Percentiles rank a stretch among this genome's conserved stretches.
These are phyloP conservation scores for Luidia sarsii DNA, from an alignment of 53 echinoderm and acorn worm genomes.

Conservation along the genomic window DNA sequence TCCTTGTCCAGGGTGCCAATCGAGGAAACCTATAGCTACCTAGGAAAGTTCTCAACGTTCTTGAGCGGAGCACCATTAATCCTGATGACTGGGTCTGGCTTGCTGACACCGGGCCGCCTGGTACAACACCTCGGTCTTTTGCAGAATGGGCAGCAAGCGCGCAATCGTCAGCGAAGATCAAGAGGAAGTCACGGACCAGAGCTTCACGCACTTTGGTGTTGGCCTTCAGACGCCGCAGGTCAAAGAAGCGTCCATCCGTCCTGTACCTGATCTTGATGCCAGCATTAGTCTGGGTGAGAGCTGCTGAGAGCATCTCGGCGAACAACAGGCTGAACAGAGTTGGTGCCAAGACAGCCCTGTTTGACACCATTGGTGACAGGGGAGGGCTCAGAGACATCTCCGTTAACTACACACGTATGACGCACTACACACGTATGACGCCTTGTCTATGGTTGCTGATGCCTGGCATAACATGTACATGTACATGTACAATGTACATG, in stretches of 20 bases:
- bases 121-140: not conserved
- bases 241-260: conserved; percentile 4
- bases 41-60: not conserved
- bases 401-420: too few relatives aligned
- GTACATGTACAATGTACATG: too few relatives aligned
- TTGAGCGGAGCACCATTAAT: not conserved
- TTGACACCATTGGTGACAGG: too few relatives aligned
- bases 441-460: too few relatives aligned
- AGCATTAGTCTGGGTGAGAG: not conserved
- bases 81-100: not conserved
- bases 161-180: conserved; percentile 14
- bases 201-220: conserved; percentile 25
- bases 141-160: not conserved
- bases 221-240: conserved; percentile 30
- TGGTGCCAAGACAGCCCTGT: conserved; percentile 35
- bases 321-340: conserved; percentile 1
- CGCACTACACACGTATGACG: too few relatives aligned
- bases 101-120: conserved; percentile 1
- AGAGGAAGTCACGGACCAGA: not conserved
- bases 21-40: not conserved
- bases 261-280: conserved; percentile 3
- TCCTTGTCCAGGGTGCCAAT: conserved; percentile 5
- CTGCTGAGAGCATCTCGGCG: conserved; percentile 1
- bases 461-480: too few relatives aligned
- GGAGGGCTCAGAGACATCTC: too few relatives aligned